Base-by-base conservation (phyloP, 2,113 vertebrate species). In the Neogale vison region DNA sequence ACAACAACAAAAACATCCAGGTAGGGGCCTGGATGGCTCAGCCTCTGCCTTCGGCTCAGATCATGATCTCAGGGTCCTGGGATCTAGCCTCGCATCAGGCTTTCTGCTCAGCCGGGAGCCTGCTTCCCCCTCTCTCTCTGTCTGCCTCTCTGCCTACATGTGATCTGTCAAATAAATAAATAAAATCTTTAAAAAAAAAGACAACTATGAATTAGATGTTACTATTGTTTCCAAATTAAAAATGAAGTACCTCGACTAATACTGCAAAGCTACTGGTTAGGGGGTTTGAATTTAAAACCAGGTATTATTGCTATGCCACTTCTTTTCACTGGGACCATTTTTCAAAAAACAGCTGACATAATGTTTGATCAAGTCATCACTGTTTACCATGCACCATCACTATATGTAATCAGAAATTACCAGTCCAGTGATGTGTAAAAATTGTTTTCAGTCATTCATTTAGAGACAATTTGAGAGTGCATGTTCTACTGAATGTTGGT, bases 401-500 rank as follows among this genome's bases (percentile, higher is more conserved):
- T 76, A 72, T 21, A 21, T 63, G 90, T 63, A 95, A 87, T 88
- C 5, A 85, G 94, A 94, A 90, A 63, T 82, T 47, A 90, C 36
- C 20, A 83, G 23, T 10, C 34, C 61, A 61, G 26, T n/a, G 13
- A 67, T 59, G 7, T 86, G 59, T 81, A n/a, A 95, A 92, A 93
- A 80, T 88, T 96, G 1, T 69, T 55, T 93, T 50, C 7, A 76
- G 13, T 63, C 42, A 88, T 84, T 69, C 21, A 12, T 26, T 88
- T 45, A 11, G 55, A 55, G 20, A 14, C 24, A 79, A 14, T 10
- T 11, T 36, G 72, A 52, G 7, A 86, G 88, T 50, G 36, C 10
- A 65, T 34, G 11, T 95, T 96, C 31, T 82, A 47, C 13, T 90
- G 42, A 82, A 87, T 47, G 2, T n/a, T 93, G 36, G 14, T 47